Evolutionary conservation across 1,140 invertebrate species (phyloP), one percentile per base, ranked within the genome.

Genomic region (Megalonaias nervosa): DNA sequence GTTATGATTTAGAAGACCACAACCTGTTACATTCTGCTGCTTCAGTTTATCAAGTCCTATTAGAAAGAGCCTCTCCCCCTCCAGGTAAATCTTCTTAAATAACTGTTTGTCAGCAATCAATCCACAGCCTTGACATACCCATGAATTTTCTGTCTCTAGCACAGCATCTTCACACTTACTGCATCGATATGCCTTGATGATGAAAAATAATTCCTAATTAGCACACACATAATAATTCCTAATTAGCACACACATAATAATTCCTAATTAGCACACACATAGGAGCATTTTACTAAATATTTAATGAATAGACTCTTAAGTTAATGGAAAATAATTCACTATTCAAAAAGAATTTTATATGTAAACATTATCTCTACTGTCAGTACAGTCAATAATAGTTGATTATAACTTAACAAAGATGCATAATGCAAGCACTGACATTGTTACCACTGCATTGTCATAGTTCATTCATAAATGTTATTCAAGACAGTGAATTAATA

Each of bases 121-220:
- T 48, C 64, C n/a, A 71, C 38, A 48, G 21, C 13, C 17, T n/a
- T 12, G 21, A 21, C 2, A 15, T 55, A 9, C 38, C 38, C 38
- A 38, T 48, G 38, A 48, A 48, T 48, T 48, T 11, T 48, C 38
- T 14, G 11, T 59, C 14, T 38, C 58, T 15, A 61, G 16, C 2
- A 66, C 59, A 14, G 61, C 60, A 19, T 60, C 67, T 14, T 14
- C n/a, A 76, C 74, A 76, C 17, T 26, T 48, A 2, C 31, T 59
- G 31, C 74, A 76, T 26, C 38, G 26, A 56, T 65, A 76, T 31
- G 59, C 65, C 74, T 76, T 19, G 12, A 75, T 69, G 0, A 62
- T 48, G 5, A 60, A 60, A 56, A 65, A 59, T 71, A 31, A 26
- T 21, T n/a, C 16, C 64, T 65, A 17, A 26, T n/a, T 19, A 19